Conservation (phyloP, 2,888 invertebrate species). For the Caenorhabditis angaria region DNA sequence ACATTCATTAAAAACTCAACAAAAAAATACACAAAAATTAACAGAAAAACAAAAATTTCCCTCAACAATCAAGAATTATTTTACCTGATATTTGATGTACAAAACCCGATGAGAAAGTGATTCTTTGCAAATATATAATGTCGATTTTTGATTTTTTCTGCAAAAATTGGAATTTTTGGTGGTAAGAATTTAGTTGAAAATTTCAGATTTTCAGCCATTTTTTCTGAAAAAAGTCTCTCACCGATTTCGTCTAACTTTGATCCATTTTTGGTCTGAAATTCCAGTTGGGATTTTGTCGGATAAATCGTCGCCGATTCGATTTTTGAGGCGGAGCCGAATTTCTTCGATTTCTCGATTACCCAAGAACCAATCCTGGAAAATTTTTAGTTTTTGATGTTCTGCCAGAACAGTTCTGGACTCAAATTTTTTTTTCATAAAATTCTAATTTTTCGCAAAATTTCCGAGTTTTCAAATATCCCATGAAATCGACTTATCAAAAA, state of each 20-base stretch:
- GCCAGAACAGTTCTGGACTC: neutral
- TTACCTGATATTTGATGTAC: neutral
- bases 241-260: neutral
- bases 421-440: no score
- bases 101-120: neutral
- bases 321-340: neutral
- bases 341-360: slow-evolving; percentile 6
- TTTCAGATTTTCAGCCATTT: neutral
- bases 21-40: no score
- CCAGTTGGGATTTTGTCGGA: neutral
- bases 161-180: neutral
- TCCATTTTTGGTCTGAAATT: neutral
- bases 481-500: no score
- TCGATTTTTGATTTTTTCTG: neutral
- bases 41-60: no score
- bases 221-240: neutral
- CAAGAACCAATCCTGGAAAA: neutral
- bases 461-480: no score
- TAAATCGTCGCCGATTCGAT: neutral
- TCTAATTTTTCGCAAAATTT: no score
- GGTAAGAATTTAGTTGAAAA: neutral
- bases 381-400: neutral
- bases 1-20: no score
- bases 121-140: neutral
- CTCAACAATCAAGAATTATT: no score